Percentiles rank a stretch among this genome's conserved stretches.
Evolutionary conservation across 2,113 vertebrate species (phyloP).

Genomic region (Scophthalmus maximus): DNA sequence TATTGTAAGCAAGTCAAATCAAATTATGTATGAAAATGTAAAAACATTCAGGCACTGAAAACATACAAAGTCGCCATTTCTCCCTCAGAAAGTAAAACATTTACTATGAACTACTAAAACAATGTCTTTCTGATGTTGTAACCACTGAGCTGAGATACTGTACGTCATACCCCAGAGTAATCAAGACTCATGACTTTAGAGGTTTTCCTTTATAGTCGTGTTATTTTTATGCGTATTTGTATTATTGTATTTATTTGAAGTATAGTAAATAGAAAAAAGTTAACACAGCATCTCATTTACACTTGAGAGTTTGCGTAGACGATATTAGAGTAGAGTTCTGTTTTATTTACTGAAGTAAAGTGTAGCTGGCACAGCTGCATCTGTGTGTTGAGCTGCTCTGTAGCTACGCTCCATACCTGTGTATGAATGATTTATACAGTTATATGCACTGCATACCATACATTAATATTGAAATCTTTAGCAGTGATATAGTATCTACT

Average conservation of each 20-base stretch:
- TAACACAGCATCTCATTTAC: too few species aligned
- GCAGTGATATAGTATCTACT: not conserved
- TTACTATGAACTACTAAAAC: not conserved
- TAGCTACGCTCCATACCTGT: not conserved
- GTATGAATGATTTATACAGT: constrained; percentile 36
- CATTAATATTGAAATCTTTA: constrained; percentile 8
- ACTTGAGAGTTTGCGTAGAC: too few species aligned
- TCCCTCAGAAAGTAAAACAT: not conserved
- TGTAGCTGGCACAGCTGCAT: not conserved
- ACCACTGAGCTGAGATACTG: not conserved
- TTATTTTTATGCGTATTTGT: not conserved
- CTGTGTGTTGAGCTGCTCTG: constrained; percentile 18
- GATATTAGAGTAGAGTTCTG: too few species aligned
- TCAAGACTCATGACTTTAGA: too few species aligned
- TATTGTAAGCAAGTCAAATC: not conserved
- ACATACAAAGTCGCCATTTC: too few species aligned
- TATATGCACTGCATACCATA: not conserved
- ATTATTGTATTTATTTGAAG: too few species aligned
- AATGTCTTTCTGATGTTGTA: not conserved
- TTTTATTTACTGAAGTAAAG: constrained; percentile 9
- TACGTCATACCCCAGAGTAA: not conserved
- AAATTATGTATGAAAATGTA: not conserved
- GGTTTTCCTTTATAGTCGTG: not conserved
- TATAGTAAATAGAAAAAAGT: not conserved
- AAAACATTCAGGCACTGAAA: too few species aligned